These are phyloP conservation scores for Poeciliopsis prolifica DNA, from an alignment of 2,113 vertebrate species.

Conservation along the genomic window DNA sequence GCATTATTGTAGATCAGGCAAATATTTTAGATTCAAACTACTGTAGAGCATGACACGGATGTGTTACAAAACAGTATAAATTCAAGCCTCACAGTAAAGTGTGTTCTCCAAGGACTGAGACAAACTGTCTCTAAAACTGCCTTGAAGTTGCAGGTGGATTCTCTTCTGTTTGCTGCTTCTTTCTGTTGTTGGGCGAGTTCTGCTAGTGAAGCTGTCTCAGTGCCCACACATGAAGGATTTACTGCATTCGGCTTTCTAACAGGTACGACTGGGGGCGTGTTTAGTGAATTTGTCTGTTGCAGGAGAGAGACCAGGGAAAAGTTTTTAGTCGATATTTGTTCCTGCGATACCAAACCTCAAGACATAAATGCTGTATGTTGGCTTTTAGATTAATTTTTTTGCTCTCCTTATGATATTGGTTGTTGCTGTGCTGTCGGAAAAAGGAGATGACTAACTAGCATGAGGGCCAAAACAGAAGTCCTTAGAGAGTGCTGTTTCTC, in stretches of 20 bases:
- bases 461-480: conserved; percentile 18
- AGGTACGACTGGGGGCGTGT: neutral
- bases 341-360: conserved; percentile 1
- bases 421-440: conserved; percentile 5
- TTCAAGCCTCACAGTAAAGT: neutral
- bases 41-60: neutral
- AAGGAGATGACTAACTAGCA: conserved; percentile 22
- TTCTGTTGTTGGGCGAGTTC: neutral
- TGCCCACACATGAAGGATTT: neutral
- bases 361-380: neutral
- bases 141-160: neutral
- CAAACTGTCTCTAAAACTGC: neutral
- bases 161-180: neutral
- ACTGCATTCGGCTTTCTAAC: neutral
- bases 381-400: neutral
- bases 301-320: neutral
- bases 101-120: neutral
- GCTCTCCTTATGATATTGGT: neutral
- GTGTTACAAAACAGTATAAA: neutral
- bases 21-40: neutral
- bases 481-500: conserved; percentile 25
- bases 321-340: neutral
- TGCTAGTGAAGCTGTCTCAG: neutral
- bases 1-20: neutral
- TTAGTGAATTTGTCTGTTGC: neutral